Conservation (phyloP, 2,797 vertebrate genomes). For the Knipowitschia caucasica region DNA sequence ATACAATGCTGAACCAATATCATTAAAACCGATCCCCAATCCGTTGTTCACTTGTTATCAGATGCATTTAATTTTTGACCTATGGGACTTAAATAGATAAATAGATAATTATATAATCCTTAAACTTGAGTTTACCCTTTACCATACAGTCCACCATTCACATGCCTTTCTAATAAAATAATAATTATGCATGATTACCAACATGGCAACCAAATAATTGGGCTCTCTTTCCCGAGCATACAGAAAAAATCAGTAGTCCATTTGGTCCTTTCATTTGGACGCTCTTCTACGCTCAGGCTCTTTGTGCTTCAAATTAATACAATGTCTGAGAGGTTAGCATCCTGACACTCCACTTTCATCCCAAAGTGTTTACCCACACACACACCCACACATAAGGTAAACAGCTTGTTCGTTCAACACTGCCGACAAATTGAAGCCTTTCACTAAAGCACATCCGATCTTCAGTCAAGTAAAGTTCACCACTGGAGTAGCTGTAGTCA, state of each 20-base stretch:
- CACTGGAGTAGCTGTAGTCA: conserved; percentile 2
- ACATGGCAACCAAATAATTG: no score
- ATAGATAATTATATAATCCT: no score
- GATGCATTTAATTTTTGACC: no score
- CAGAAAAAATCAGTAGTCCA: conserved; percentile 16
- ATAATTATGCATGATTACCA: no score
- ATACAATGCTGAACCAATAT: no score
- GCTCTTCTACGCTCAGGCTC: not conserved
- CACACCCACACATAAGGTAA: conserved; percentile 15
- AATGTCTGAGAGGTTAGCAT: conserved; percentile 14
- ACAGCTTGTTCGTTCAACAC: not conserved
- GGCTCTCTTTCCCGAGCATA: conserved; percentile 2
- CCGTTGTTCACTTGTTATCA: no score
- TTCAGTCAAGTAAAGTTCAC: conserved; percentile 1
- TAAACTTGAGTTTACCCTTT: no score
- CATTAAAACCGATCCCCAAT: no score
- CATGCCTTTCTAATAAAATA: no score
- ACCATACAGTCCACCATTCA: no score
- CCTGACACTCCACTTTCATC: conserved; percentile 26
- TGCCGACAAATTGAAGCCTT: conserved; percentile 1
- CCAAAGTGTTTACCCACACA: conserved; percentile 15
- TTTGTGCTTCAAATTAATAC: conserved; percentile 27
- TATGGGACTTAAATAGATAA: no score
- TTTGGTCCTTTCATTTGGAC: conserved; percentile 31
- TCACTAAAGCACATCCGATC: not conserved